Base-by-base conservation (phyloP, 2,888 invertebrate genomes). In the Heliconius erato region DNA sequence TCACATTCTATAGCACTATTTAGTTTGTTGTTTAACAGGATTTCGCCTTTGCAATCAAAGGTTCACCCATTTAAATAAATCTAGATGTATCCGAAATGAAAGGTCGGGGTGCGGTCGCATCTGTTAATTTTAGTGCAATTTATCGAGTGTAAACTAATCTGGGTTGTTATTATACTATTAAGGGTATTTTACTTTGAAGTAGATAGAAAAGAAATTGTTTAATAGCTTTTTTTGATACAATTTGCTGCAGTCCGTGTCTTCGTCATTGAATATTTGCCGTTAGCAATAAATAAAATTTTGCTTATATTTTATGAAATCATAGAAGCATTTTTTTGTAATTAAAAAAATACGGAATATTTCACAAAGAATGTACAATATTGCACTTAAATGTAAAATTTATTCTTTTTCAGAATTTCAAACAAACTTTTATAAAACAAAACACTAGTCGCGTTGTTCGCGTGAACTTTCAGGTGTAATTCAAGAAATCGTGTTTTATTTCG, bases 1-100 rank as follows among this genome's bases (percentile, higher is more conserved):
- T 83, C 71, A 59, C 79, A 63, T 72, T 65, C 74, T 54, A 80
- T 71, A 82, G 88, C 82, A 87, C 84, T 84, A 80, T 80, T 85
- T 84, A 85, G 85, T 85, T 88, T 87, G 91, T 87, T 87, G 85
- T 85, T 87, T 93, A 93, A 93, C 91, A 89, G 92, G 93, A 92
- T 94, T 92, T 91, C 89, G 89, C 89, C 89, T 87, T 88, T 89
- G 93, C 94, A 94, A 95, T 94, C 94, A 94, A 93, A 94, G 93
- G 94, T 91, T 89, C 87, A 89, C 87, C 90, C 91, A 94, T 94
- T 95, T 94, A 93, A 95, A 94, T 94, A 94, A 93, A 94, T 94
- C 92, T 92, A 91, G 92, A 92, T 91, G 91, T 91, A 94, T 92
- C 90, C 90, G 92, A 91, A 93, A 93, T 85, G 83, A 83, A 83